Evolutionary conservation across 2,797 vertebrate species (phyloP), one percentile per base, ranked within the genome.

Genomic region (Miichthys miiuy): DNA sequence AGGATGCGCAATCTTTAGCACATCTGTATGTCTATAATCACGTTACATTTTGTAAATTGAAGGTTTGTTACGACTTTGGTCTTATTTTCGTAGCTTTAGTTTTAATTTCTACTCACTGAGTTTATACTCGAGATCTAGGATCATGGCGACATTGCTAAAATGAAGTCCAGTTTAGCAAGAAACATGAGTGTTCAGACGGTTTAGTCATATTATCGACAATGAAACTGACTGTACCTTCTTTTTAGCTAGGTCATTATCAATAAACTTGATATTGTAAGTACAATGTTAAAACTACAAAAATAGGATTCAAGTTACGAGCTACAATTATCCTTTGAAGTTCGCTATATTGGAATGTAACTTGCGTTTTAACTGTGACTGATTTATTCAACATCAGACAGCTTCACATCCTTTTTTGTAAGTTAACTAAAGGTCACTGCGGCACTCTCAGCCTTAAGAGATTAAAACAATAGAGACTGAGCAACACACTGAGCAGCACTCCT

Each of bases 401-500:
- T 68, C 74, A 70, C 58, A 75, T 90, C 65, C 63, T 60, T 20
- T 73, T 81, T 72, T 70, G 42, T 55, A 38, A 84, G 75, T 89
- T 83, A 52, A 82, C 76, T 75, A 68, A 75, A 88, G 86, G 85
- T 90, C 85, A 83, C 23, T 23, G 72, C 68, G 73, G 54, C 77
- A 64, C 75, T 76, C 66, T 77, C 69, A 50, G 84, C 74, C 76
- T 58, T 72, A 55, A 84, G 83, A 71, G 80, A 88, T 75, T 86
- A 75, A 77, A 90, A 85, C 79, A 87, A 83, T 68, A 87, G 74
- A 72, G 72, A 30, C 58, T 46, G 60, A 76, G 78, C 78, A 82
- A 78, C 84, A 81, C 77, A 81, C 84, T 68, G 83, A 80, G 86
- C 80, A 75, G 69, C n/a, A 2, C 75, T 91, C 81, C 82, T 81